Conservation (phyloP, 2,888 invertebrate species). For the Himalopsyche anomala region DNA sequence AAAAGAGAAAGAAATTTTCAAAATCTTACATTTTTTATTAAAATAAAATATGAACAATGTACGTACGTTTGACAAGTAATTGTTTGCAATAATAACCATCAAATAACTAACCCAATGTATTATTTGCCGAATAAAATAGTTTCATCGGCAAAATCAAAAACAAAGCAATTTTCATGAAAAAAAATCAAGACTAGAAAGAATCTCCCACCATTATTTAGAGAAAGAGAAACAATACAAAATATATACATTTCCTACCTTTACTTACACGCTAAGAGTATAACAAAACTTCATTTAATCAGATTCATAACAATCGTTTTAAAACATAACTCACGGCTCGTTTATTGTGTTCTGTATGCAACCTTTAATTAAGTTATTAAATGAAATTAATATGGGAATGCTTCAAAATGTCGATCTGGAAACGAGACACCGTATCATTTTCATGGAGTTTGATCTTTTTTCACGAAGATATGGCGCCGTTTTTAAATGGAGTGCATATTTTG, state of each 20-base stretch:
- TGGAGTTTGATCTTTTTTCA: slow-evolving; percentile 8
- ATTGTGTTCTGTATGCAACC: slow-evolving; percentile 44
- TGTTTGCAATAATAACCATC: too few species aligned
- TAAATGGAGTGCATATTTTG: not conserved
- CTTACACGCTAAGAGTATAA: not conserved
- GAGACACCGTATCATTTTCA: slow-evolving; percentile 46
- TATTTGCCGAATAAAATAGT: too few species aligned
- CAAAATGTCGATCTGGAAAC: slow-evolving; percentile 25
- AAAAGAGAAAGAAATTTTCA: too few species aligned
- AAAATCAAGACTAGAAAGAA: not conserved
- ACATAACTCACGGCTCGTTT: slow-evolving; percentile 23
- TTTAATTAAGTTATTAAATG: slow-evolving; percentile 57
- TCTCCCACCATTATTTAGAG: too few species aligned
- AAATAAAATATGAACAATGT: too few species aligned
- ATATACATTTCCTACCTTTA: not conserved
- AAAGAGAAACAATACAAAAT: too few species aligned
- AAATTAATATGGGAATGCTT: slow-evolving; percentile 60
- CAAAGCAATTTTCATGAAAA: too few species aligned
- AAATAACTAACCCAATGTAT: too few species aligned
- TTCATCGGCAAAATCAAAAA: too few species aligned
- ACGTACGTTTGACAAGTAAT: too few species aligned
- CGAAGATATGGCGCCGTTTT: slow-evolving; percentile 22
- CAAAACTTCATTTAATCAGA: not conserved
- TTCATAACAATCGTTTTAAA: not conserved
- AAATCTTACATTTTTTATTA: too few species aligned